These are phyloP conservation scores for Caenorhabditis doughertyi DNA, from an alignment of 2,888 invertebrate genomes.

Conservation along the genomic window DNA sequence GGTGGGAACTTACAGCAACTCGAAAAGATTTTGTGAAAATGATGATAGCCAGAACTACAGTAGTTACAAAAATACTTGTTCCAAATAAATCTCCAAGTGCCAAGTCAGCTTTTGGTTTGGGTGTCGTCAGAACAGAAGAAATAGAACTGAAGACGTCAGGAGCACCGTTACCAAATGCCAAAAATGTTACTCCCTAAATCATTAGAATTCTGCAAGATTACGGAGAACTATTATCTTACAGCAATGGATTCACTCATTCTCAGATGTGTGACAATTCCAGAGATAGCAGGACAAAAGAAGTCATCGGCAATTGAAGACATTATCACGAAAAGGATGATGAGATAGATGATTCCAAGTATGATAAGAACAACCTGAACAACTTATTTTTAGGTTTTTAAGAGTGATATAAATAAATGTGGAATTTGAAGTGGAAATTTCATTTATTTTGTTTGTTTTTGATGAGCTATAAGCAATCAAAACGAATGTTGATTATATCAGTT, in stretches of 20 bases:
- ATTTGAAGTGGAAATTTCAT: neutral
- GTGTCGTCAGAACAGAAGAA: slow-evolving; percentile 84
- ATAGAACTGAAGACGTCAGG: slow-evolving; percentile 88
- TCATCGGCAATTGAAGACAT: slow-evolving; percentile 78
- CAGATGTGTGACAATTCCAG: slow-evolving; percentile 84
- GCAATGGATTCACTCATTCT: slow-evolving; percentile 84
- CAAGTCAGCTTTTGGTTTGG: slow-evolving; percentile 83
- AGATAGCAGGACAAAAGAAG: slow-evolving; percentile 83
- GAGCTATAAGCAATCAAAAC: slow-evolving; percentile 18
- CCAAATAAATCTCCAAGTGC: slow-evolving; percentile 84
- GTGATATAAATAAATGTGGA: neutral
- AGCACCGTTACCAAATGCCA: slow-evolving; percentile 88
- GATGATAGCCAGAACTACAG: slow-evolving; percentile 86
- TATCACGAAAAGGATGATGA: slow-evolving; percentile 74
- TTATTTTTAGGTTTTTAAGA: neutral
- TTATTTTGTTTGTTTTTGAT: slow-evolving; percentile 10
- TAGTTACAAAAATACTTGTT: slow-evolving; percentile 86
- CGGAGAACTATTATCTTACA: too few species aligned
- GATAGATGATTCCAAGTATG: slow-evolving; percentile 67
- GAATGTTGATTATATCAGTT: neutral
- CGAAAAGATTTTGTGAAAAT: slow-evolving; percentile 85
- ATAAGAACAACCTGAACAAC: slow-evolving; percentile 63
- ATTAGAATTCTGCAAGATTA: too few species aligned
- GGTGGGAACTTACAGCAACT: slow-evolving; percentile 31
- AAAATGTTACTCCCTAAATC: slow-evolving; percentile 88